Evolutionary conservation across 2,113 vertebrate species (phyloP).

Genomic region (Oreochromis niloticus): DNA sequence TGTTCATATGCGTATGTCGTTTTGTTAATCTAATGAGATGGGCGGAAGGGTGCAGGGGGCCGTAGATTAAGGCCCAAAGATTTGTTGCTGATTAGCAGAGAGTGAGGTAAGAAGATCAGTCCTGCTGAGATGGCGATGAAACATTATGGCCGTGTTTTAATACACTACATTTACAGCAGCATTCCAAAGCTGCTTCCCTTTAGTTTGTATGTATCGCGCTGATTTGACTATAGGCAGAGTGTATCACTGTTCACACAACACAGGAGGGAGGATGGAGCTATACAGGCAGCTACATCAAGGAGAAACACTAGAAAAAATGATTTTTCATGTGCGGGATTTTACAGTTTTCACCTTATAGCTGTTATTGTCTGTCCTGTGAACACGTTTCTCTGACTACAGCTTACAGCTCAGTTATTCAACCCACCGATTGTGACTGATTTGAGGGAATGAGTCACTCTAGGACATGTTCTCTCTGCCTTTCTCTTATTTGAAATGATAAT

Average conservation of each 20-base stretch:
- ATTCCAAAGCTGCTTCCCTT: slow-evolving; percentile 57
- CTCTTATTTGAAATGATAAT: not conserved
- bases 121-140: slow-evolving; percentile 56
- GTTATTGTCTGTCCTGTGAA: not conserved
- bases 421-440: not conserved
- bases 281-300: not conserved
- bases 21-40: slow-evolving; percentile 73
- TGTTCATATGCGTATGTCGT: slow-evolving; percentile 53
- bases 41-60: slow-evolving; percentile 47
- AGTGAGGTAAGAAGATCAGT: slow-evolving; percentile 71
- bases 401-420: not conserved
- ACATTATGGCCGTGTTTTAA: slow-evolving; percentile 64
- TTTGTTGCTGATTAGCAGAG: slow-evolving; percentile 68
- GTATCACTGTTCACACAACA: not conserved
- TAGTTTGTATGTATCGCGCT: slow-evolving; percentile 9
- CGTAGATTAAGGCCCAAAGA: slow-evolving; percentile 64
- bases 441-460: not conserved
- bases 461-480: not conserved
- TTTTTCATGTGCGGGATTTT: not conserved
- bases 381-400: not conserved
- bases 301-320: no score
- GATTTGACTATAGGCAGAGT: slow-evolving; percentile 3
- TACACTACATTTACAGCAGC: slow-evolving; percentile 34
- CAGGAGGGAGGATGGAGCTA: not conserved
- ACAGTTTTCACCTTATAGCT: not conserved